Conservation (phyloP, 2,888 invertebrate genomes). For the Meghimatium bilineatum region DNA sequence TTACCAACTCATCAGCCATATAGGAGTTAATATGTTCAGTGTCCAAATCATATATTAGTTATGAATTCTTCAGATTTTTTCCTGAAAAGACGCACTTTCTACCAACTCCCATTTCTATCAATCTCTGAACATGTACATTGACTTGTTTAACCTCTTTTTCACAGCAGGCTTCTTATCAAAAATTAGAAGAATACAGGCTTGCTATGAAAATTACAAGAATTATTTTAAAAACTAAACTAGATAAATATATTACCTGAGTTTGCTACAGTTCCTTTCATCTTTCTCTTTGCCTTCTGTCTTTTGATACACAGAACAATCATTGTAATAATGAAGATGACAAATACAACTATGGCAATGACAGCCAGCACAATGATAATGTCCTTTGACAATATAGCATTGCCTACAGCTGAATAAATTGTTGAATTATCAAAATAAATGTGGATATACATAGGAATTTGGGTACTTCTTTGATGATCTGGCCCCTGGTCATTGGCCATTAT, state of each 20-base stretch:
- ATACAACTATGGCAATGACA: constrained; percentile 32
- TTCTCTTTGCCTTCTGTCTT: constrained; percentile 14
- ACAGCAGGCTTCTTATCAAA: too few species aligned
- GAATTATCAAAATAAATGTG: constrained; percentile 54
- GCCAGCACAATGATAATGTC: constrained; percentile 35
- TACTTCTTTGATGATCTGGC: constrained; percentile 42
- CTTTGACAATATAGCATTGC: constrained; percentile 32
- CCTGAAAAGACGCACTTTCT: too few species aligned
- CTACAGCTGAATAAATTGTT: constrained; percentile 43
- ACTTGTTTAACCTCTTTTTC: too few species aligned
- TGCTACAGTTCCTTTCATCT: constrained; percentile 32
- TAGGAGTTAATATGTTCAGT: too few species aligned
- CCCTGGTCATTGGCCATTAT: constrained; percentile 48
- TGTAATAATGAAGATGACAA: constrained; percentile 26
- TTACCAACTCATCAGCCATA: too few species aligned
- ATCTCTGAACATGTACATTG: too few species aligned
- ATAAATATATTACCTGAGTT: constrained; percentile 35
- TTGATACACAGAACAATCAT: constrained; percentile 40
- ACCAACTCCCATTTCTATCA: too few species aligned
- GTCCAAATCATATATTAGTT: too few species aligned
- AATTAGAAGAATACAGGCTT: too few species aligned
- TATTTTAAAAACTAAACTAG: too few species aligned
- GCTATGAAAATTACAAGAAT: too few species aligned
- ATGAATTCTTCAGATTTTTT: too few species aligned
- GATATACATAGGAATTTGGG: constrained; percentile 48